Evolutionary conservation across 2,113 vertebrate species (phyloP).

Genomic region (Fukomys damarensis): DNA sequence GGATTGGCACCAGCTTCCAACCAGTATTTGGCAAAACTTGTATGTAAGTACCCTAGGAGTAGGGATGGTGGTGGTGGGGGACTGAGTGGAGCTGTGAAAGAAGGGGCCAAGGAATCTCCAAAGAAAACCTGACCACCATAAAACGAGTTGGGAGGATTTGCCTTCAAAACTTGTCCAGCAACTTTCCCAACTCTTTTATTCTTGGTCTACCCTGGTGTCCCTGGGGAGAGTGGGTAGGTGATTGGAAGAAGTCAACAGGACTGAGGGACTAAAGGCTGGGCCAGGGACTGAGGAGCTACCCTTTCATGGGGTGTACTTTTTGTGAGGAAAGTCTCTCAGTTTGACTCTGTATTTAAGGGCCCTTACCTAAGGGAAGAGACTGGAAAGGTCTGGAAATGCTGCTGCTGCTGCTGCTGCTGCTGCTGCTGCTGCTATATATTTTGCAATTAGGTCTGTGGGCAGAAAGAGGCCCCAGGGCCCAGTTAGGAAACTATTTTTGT

Average conservation of each 20-base stretch:
- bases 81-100: neutral
- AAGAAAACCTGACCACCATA: neutral
- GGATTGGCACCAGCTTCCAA: neutral
- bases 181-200: neutral
- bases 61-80: neutral
- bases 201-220: neutral
- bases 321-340: neutral
- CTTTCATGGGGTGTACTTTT: neutral
- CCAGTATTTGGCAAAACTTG: neutral
- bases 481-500: constrained; percentile 62
- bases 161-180: neutral
- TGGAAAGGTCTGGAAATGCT: neutral
- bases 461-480: constrained; percentile 57
- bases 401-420: neutral
- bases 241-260: neutral
- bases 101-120: constrained; percentile 1
- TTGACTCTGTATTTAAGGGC: neutral
- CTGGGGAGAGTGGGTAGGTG: neutral
- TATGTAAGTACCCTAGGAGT: constrained; percentile 58
- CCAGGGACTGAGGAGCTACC: neutral
- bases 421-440: constrained; percentile 3
- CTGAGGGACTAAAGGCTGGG: neutral
- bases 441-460: constrained; percentile 58
- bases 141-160: neutral
- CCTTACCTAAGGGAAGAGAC: neutral